Percentiles rank a stretch among this genome's conserved stretches.
phyloP scores from a whole-genome alignment of 2,888 invertebrate species.

The Agrotis exclamationis region DNA sequence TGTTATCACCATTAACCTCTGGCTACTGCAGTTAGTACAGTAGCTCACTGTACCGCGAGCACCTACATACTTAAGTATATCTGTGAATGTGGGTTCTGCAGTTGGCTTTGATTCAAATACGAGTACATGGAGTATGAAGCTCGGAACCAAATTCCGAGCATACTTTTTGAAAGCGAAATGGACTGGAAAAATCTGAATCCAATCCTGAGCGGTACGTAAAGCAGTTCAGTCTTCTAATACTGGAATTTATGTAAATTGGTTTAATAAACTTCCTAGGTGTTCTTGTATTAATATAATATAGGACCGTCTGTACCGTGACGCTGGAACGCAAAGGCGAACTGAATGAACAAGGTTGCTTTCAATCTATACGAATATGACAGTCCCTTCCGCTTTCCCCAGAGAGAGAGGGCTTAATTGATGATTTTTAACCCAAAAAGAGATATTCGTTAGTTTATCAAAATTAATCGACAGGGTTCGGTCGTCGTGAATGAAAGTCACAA shows the following conservation, averaged over 20 bases:
- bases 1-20: not conserved
- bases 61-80: not conserved
- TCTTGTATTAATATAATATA: too few species aligned
- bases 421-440: too few species aligned
- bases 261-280: too few species aligned
- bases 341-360: too few species aligned
- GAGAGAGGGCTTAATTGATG: too few species aligned
- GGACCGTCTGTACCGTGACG: too few species aligned
- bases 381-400: too few species aligned
- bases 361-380: too few species aligned
- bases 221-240: not conserved
- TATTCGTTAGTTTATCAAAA: not conserved
- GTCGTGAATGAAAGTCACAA: not conserved
- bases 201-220: not conserved
- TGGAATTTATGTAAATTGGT: not conserved
- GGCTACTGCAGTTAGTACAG: not conserved
- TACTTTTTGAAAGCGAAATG: slow-evolving; percentile 35
- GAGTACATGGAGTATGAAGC: slow-evolving; percentile 5
- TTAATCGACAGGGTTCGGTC: not conserved
- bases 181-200: slow-evolving; percentile 3
- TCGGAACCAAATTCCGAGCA: slow-evolving; percentile 11
- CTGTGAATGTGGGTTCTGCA: slow-evolving; percentile 1
- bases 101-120: slow-evolving; percentile 47
- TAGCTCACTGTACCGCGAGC: not conserved
- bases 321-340: too few species aligned